Evolutionary conservation across 1,140 invertebrate species (phyloP).

Genomic region (Hycleus phaleratus): DNA sequence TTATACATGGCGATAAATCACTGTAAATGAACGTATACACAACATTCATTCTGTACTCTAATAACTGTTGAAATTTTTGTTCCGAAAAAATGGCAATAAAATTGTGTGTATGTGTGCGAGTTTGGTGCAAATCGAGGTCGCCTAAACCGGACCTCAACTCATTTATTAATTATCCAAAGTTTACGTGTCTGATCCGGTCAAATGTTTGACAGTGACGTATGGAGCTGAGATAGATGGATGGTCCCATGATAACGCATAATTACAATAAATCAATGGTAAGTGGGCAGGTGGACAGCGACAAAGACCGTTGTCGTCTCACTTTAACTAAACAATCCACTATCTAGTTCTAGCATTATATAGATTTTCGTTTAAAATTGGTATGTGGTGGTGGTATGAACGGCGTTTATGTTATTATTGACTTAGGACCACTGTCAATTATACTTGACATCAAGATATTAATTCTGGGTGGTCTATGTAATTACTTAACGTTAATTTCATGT

Average conservation of each 20-base stretch:
- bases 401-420: slow-evolving; percentile 11
- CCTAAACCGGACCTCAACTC: not conserved
- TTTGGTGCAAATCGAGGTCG: not conserved
- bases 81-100: too few relatives aligned
- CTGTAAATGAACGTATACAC: too few relatives aligned
- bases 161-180: slow-evolving; percentile 13
- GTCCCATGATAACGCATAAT: slow-evolving; percentile 35
- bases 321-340: too few relatives aligned
- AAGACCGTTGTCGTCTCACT: not conserved
- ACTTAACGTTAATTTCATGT: too few relatives aligned
- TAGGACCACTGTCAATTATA: slow-evolving; percentile 2
- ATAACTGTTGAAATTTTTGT: too few relatives aligned
- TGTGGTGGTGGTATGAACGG: too few relatives aligned
- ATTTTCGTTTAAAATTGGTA: too few relatives aligned
- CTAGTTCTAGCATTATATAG: too few relatives aligned
- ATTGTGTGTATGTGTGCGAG: not conserved
- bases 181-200: slow-evolving; percentile 13
- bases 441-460: too few relatives aligned
- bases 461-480: too few relatives aligned
- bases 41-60: too few relatives aligned
- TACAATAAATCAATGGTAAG: slow-evolving; percentile 38
- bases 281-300: slow-evolving; percentile 34
- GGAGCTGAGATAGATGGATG: slow-evolving; percentile 27
- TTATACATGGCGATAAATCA: too few relatives aligned
- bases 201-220: slow-evolving; percentile 14